These are phyloP conservation scores for Eurystomus gularis DNA, from an alignment of 2,113 vertebrate species.

Conservation along the genomic window DNA sequence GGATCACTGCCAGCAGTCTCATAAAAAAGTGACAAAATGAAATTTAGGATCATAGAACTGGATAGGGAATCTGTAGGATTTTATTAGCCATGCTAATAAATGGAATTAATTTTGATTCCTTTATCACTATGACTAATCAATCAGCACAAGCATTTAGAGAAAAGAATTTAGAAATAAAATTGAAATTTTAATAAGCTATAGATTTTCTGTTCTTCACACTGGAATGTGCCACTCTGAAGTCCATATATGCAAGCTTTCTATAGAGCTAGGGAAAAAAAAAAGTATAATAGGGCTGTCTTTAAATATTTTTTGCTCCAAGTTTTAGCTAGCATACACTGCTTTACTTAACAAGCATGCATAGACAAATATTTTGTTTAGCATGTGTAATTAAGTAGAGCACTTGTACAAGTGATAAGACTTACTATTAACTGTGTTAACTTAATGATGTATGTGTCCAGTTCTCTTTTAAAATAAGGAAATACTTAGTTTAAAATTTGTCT, in stretches of 20 bases:
- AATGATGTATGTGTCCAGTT: neutral
- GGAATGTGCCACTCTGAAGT: neutral
- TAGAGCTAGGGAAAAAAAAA: neutral
- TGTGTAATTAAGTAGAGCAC: neutral
- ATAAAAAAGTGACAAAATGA: neutral
- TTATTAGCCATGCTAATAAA: neutral
- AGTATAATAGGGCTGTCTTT: neutral
- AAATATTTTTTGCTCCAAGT: neutral
- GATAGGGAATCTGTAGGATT: neutral
- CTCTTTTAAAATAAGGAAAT: neutral
- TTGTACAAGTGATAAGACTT: neutral
- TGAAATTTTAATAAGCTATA: neutral
- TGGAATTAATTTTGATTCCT: neutral
- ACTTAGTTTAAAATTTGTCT: neutral
- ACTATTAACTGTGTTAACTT: neutral
- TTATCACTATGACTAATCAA: accelerated
- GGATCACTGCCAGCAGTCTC: neutral
- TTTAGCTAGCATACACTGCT: neutral
- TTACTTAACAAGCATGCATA: neutral
- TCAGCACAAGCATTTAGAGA: neutral
- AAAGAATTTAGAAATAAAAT: neutral
- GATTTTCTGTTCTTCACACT: neutral
- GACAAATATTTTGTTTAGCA: neutral
- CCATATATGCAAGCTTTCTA: neutral
- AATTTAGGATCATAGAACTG: neutral